phyloP scores from a whole-genome alignment of 2,113 vertebrate species.

The Indicator maculatus region DNA sequence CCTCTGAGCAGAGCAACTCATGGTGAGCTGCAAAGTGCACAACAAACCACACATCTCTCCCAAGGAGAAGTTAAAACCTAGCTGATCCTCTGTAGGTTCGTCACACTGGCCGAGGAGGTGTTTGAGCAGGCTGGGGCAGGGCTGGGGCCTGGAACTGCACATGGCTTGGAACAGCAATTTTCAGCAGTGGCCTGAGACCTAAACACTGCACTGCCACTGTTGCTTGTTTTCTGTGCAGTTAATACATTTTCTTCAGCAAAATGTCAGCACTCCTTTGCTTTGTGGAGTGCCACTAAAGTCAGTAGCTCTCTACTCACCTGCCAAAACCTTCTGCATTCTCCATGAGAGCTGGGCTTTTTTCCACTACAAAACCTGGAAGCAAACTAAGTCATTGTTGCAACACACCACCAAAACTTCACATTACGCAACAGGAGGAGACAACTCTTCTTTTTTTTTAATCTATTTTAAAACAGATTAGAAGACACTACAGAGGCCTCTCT shows the following conservation, averaged over 20 bases:
- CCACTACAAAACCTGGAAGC: not conserved
- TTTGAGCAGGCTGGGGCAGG: rapidly evolving
- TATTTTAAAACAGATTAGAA: not conserved
- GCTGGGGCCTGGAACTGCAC: not conserved
- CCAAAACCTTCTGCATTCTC: not conserved
- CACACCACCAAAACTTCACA: rapidly evolving
- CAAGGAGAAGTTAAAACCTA: not conserved
- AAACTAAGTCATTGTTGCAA: not conserved
- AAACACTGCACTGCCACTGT: not conserved
- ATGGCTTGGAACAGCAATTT: not conserved
- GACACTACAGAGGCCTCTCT: not conserved
- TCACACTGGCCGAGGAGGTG: rapidly evolving
- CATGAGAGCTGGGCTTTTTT: not conserved
- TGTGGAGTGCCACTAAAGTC: not conserved
- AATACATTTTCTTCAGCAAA: not conserved
- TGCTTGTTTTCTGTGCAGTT: not conserved
- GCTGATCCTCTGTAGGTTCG: rapidly evolving
- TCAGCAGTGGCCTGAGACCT: not conserved
- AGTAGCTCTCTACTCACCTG: not conserved
- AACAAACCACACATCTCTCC: rapidly evolving
- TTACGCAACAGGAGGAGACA: not conserved
- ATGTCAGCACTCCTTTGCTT: not conserved
- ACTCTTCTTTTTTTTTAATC: not conserved
- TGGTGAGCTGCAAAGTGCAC: not conserved
- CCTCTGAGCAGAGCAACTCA: not conserved